Percentiles rank a stretch among this genome's conserved stretches.
phyloP scores from a whole-genome alignment of 1,140 invertebrate genomes.

The Drosophila azteca region DNA sequence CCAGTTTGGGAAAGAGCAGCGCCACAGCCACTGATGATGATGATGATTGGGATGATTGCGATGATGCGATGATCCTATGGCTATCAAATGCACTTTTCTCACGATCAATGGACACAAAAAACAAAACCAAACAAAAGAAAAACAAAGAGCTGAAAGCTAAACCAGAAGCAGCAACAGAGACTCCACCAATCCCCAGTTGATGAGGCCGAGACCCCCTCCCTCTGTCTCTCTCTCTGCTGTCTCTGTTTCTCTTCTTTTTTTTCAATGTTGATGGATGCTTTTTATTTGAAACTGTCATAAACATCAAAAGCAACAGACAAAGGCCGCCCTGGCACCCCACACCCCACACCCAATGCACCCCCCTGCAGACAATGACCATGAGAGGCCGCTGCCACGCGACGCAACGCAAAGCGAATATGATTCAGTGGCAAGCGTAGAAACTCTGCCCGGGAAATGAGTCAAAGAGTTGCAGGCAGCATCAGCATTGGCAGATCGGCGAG shows the following conservation, averaged over 20 bases:
- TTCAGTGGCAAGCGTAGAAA: constrained; percentile 72
- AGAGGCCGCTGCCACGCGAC: constrained; percentile 45
- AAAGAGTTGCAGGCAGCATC: constrained; percentile 20
- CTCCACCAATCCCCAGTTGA: no score
- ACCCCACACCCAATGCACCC: neutral
- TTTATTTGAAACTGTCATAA: constrained; percentile 62
- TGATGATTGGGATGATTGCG: neutral
- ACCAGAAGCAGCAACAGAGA: constrained; percentile 8
- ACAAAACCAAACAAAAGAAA: constrained; percentile 20
- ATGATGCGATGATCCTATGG: neutral
- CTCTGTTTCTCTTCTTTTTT: constrained; percentile 18
- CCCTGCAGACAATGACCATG: no score
- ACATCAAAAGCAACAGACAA: constrained; percentile 51
- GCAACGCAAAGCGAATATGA: constrained; percentile 43
- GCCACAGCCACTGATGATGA: no score
- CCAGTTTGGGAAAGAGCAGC: constrained; percentile 29
- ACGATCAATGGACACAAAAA: constrained; percentile 30
- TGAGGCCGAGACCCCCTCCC: no score
- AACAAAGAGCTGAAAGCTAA: constrained; percentile 19
- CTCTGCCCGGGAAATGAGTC: constrained; percentile 64
- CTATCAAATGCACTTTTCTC: constrained; percentile 41
- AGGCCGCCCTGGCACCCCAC: constrained; percentile 20
- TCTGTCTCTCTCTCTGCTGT: constrained; percentile 10
- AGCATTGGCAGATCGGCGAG: constrained; percentile 45
- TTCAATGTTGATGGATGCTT: constrained; percentile 62